Evolutionary conservation across 2,797 vertebrate species (phyloP).

Genomic region (Atherinosoma microstoma): DNA sequence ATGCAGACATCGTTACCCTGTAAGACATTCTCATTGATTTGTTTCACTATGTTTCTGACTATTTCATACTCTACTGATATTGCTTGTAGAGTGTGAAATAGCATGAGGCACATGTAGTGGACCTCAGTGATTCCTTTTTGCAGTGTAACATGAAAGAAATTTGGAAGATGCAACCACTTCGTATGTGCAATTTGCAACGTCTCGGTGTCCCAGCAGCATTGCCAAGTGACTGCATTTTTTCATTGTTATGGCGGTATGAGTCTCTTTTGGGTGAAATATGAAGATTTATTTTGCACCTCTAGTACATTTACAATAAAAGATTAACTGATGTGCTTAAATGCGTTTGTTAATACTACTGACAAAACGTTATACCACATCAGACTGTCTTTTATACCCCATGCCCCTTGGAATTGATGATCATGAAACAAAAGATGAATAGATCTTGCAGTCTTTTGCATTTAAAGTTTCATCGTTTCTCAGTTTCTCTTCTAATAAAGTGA

Average conservation of each 20-base stretch:
- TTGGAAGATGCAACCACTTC: background rate
- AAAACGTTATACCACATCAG: background rate
- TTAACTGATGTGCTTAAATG: too few species aligned
- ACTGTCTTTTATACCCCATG: background rate
- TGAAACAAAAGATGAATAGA: too few species aligned
- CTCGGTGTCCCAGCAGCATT: background rate
- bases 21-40: constrained; percentile 73
- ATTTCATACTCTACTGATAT: background rate
- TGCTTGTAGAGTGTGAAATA: background rate
- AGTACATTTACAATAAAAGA: background rate
- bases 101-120: background rate
- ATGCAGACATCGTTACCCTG: constrained; percentile 98
- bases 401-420: background rate
- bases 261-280: background rate
- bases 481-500: background rate
- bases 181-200: background rate
- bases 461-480: background rate
- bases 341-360: background rate
- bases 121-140: background rate
- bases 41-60: background rate
- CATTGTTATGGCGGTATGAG: background rate
- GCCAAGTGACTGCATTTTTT: background rate
- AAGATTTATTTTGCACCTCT: background rate
- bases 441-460: background rate
- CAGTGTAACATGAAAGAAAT: background rate